Percentiles rank a stretch among this genome's conserved stretches.
Conservation (phyloP, 2,797 vertebrate species). For the Megalops cyprinoides region DNA sequence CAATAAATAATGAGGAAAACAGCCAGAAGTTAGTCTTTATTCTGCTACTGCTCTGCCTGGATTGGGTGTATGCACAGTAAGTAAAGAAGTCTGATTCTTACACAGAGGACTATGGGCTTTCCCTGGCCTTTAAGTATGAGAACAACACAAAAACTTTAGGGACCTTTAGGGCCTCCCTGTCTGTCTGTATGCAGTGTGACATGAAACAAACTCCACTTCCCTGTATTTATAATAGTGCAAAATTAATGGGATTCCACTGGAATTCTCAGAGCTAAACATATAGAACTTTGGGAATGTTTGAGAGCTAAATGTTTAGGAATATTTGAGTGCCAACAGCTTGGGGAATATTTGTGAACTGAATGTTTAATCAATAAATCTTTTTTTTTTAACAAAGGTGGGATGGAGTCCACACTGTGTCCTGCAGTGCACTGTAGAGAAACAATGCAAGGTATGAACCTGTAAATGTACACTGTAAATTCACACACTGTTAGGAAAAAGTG, state of each 20-base stretch:
- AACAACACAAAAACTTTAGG: neutral
- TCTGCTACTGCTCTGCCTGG: too few species aligned
- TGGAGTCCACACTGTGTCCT: too few species aligned
- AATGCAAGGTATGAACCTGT: too few species aligned
- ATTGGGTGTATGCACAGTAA: neutral
- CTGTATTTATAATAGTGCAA: conserved; percentile 35
- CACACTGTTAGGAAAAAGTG: too few species aligned
- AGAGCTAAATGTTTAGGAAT: neutral
- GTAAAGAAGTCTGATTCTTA: too few species aligned
- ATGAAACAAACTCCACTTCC: conserved; percentile 17
- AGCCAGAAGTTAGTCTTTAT: too few species aligned
- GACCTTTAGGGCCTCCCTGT: too few species aligned
- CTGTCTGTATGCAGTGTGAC: neutral
- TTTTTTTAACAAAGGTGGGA: too few species aligned
- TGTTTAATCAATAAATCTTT: neutral
- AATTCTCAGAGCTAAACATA: neutral
- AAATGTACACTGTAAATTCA: too few species aligned
- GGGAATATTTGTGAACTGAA: neutral
- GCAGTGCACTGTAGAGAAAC: too few species aligned
- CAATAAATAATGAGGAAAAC: neutral
- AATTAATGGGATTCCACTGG: conserved; percentile 33
- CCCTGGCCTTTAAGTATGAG: too few species aligned
- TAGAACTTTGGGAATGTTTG: conserved; percentile 15
- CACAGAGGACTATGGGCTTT: too few species aligned
- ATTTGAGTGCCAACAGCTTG: neutral